Evolutionary conservation across 64 coral and sea anemone genomes (phyloP).

Genomic region (Actinia tenebrosa): DNA sequence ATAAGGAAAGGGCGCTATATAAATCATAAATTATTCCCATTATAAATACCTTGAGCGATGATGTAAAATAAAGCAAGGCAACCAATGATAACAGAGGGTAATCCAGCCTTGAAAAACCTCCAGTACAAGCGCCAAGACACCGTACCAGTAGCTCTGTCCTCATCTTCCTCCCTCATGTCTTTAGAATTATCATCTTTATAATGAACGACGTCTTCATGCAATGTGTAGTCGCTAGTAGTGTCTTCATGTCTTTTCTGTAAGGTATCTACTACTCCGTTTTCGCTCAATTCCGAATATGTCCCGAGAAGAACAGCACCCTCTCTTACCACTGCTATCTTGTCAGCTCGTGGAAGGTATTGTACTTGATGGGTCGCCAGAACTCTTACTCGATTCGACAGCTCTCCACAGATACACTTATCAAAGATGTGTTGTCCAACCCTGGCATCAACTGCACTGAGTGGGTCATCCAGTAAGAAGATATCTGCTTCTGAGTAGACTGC

Average conservation of each 20-base stretch:
- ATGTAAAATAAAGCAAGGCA: background rate
- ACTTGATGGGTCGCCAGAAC: too few species aligned
- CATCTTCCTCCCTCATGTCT: constrained; percentile 22
- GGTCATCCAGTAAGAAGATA: background rate
- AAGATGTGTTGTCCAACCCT: constrained; percentile 1
- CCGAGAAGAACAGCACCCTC: background rate
- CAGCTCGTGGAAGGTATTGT: background rate
- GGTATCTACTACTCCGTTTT: background rate
- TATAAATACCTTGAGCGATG: background rate
- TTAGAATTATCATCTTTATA: background rate
- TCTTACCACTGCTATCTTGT: background rate
- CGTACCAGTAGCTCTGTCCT: constrained; percentile 14
- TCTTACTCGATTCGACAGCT: too few species aligned
- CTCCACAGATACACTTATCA: background rate
- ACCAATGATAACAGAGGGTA: background rate
- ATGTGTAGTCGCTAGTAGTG: background rate
- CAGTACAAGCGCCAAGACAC: constrained; percentile 41
- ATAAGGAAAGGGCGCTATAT: too few species aligned
- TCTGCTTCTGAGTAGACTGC: too few species aligned
- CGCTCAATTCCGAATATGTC: background rate
- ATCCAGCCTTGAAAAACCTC: constrained; percentile 1
- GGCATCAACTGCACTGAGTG: too few species aligned
- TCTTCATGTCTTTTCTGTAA: background rate
- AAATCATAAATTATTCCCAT: too few species aligned
- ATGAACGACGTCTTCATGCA: background rate